Conservation (phyloP, 2,888 invertebrate genomes). For the Polietes domitor region DNA sequence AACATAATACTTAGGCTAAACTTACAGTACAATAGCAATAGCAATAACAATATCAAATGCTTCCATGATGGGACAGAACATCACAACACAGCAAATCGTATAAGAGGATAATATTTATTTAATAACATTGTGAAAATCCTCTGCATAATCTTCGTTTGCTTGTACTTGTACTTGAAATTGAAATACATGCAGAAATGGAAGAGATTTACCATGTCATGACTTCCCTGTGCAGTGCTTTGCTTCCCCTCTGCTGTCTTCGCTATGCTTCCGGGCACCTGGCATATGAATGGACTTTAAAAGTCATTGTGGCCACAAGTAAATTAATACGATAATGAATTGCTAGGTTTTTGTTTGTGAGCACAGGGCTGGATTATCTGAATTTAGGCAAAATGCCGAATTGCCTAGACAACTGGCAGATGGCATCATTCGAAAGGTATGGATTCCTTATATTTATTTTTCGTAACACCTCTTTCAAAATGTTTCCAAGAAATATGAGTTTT, state of each 20-base stretch:
- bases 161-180: background rate
- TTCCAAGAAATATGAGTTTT: too few species aligned
- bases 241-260: background rate
- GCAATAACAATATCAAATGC: background rate
- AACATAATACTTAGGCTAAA: background rate
- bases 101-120: conserved; percentile 23
- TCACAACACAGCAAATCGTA: background rate
- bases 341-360: background rate
- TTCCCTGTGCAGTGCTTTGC: too few species aligned
- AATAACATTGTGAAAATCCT: conserved; percentile 15
- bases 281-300: background rate
- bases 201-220: background rate
- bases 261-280: background rate
- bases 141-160: conserved; percentile 10
- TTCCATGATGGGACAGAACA: background rate
- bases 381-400: background rate
- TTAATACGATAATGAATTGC: conserved; percentile 24
- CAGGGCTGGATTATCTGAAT: background rate
- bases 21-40: background rate
- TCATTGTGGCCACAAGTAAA: conserved; percentile 25
- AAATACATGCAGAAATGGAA: background rate
- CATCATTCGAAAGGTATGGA: too few species aligned
- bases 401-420: background rate
- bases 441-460: too few species aligned
- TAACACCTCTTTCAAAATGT: too few species aligned